Evolutionary conservation across 1,140 invertebrate genomes (phyloP), one percentile per base, ranked within the genome.

Genomic region (Pogonomyrmex barbatus): DNA sequence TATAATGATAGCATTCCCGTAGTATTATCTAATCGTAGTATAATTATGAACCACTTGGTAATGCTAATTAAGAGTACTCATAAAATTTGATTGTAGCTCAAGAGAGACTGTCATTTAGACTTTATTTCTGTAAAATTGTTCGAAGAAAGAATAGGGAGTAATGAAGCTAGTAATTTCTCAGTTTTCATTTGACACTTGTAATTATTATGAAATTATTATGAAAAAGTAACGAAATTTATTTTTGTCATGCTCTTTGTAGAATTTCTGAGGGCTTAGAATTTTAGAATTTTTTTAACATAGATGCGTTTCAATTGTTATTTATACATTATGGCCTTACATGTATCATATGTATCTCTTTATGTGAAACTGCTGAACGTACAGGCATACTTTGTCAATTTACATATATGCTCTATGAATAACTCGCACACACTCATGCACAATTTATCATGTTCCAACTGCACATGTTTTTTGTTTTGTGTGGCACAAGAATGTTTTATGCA

Each of bases 91-190:
- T 47, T 8, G 54, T 47, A 79, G 4, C 33, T 47, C 12, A 30
- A 5, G 5, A 60, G 24, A 24, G 24, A 24, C 24, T 24, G 24
- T 45, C 10, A 45, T 17, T 45, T 9, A 39, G 24, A 24, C 24
- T 24, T 24, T 24, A 24, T 24, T 24, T 24, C 24, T 24, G 24
- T 24, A 24, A 24, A 24, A 24, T 24, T 24, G 24, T 24, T 24
- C 24, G 24, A 24, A 24, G 24, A 24, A 24, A 24, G 24, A 24
- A 24, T 24, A 24, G 50, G 17, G 4, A 39, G 8, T 4, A n/a
- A n/a, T 14, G 8, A 79, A 54, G 2, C 4, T 30, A 56, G n/a
- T 17, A 70, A 78, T 65, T 78, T 78, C 24, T 42, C 9, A 36
- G 50, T 78, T 70, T n/a, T 67, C n/a, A 12, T 45, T 52, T 17